Evolutionary conservation across 2,113 vertebrate species (phyloP).

Genomic region (Scomber japonicus): DNA sequence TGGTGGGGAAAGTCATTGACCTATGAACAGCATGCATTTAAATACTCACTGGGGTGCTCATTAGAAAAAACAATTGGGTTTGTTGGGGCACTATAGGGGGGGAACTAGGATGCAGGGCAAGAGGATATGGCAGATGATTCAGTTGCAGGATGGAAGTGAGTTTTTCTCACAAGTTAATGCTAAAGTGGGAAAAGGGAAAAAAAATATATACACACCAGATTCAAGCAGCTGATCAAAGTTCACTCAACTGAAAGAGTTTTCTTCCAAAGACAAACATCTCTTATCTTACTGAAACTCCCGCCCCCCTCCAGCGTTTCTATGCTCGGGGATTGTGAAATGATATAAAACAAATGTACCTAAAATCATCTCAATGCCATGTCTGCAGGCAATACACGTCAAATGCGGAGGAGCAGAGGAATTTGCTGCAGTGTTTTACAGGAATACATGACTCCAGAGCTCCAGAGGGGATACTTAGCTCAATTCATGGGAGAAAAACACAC

Average conservation of each 20-base stretch:
- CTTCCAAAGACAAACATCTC: conserved; percentile 76
- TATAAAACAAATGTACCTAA: neutral
- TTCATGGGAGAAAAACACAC: neutral
- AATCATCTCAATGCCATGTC: neutral
- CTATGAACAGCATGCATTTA: conserved; percentile 64
- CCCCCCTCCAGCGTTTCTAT: neutral
- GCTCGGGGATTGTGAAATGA: conserved; percentile 26
- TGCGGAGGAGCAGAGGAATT: neutral
- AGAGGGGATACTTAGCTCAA: too few species aligned
- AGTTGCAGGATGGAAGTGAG: conserved; percentile 15
- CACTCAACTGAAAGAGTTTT: conserved; percentile 55
- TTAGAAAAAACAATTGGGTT: conserved; percentile 72
- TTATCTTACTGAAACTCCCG: conserved; percentile 80
- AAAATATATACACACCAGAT: neutral
- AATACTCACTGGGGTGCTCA: conserved; percentile 66
- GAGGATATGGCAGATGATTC: conserved; percentile 71
- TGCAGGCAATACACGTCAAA: neutral
- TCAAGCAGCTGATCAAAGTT: conserved; percentile 76
- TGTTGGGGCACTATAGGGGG: conserved; percentile 43
- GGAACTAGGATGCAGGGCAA: conserved; percentile 34
- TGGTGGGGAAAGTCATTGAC: conserved; percentile 69
- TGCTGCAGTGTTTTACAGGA: neutral
- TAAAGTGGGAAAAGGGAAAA: conserved; percentile 24
- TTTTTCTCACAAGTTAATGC: conserved; percentile 41
- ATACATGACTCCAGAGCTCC: neutral